Evolutionary conservation across 1,140 invertebrate genomes (phyloP), one percentile per base, ranked within the genome.

Genomic region (Zaprionus tsacasi): DNA sequence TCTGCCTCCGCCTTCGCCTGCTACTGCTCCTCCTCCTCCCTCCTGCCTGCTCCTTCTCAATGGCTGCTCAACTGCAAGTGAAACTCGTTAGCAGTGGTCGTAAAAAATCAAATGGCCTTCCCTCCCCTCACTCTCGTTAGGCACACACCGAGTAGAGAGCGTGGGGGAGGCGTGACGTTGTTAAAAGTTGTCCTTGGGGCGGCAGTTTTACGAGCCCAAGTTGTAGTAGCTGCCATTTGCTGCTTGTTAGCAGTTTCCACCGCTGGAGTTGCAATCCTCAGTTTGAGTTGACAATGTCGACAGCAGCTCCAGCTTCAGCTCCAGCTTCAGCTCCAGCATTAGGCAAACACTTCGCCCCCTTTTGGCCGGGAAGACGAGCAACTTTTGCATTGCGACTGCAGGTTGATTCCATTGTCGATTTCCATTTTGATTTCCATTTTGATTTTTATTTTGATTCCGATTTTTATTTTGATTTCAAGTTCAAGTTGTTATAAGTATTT

Each of bases 141-240:
- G 67, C 43, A 56, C 13, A 38, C 17, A 38, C 43, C 5, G 56
- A 15, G 61, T 25, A 54, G 13, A n/a, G 5, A 1, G 59, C 36
- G 17, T 45, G 63, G 25, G 52, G 50, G 50, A 11, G 35, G 52
- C 6, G 52, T 83, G 45, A 58, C 54, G 76, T 82, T 82, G 80
- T 82, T 82, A 83, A 79, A 82, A 82, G 80, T 82, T 82, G 70
- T 83, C 72, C 81, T 82, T 79, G 67, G 63, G 71, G 81, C 81
- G 81, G 81, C 76, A 82, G 67, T 69, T 79, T 82, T 83, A 82
- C 81, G 81, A 85, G 59, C 73, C 55, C 64, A 77, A 80, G 77
- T 83, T 82, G 77, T 17, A 55, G 81, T 71, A 63, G 57, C 79
- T 67, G 79, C 79, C 79, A 81, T 81, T 81, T 81, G 78, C 81